Conservation (phyloP, 2,888 invertebrate species). For the Mythimna ferrago region DNA sequence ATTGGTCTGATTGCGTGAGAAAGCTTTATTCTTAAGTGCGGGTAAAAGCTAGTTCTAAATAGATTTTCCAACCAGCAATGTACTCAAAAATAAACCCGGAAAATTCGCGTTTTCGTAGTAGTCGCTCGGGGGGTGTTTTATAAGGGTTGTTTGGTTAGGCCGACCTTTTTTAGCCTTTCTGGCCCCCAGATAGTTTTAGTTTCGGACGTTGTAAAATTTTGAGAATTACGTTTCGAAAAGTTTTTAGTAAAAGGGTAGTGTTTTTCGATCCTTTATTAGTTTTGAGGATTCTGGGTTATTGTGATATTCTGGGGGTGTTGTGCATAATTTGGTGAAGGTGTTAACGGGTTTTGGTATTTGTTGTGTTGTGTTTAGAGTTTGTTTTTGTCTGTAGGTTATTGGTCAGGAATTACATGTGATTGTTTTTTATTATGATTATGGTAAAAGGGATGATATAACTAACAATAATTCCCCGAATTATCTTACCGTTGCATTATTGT, state of each 20-base stretch:
- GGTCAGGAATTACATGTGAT: background rate
- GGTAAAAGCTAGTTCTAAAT: background rate
- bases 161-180: conserved; percentile 88
- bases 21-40: too few relatives aligned
- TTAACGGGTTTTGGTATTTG: conserved; percentile 12
- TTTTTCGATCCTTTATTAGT: conserved; percentile 72
- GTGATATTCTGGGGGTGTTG: conserved; percentile 47
- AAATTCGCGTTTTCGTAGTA: conserved; percentile 56
- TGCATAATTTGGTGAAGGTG: conserved; percentile 22
- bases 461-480: background rate
- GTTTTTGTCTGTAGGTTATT: conserved; percentile 24
- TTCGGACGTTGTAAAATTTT: conserved; percentile 79
- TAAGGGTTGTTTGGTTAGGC: conserved; percentile 91
- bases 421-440: conserved; percentile 4
- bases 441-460: background rate
- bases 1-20: too few relatives aligned
- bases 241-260: conserved; percentile 71
- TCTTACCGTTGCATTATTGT: background rate
- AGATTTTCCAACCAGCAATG: conserved; percentile 46
- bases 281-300: conserved; percentile 59
- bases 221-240: conserved; percentile 80
- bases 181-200: conserved; percentile 85
- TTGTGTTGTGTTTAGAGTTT: conserved; percentile 19
- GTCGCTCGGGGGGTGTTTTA: conserved; percentile 78
- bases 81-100: conserved; percentile 35